These are phyloP conservation scores for Diaperis boleti DNA, from an alignment of 2,888 invertebrate genomes.

Conservation along the genomic window DNA sequence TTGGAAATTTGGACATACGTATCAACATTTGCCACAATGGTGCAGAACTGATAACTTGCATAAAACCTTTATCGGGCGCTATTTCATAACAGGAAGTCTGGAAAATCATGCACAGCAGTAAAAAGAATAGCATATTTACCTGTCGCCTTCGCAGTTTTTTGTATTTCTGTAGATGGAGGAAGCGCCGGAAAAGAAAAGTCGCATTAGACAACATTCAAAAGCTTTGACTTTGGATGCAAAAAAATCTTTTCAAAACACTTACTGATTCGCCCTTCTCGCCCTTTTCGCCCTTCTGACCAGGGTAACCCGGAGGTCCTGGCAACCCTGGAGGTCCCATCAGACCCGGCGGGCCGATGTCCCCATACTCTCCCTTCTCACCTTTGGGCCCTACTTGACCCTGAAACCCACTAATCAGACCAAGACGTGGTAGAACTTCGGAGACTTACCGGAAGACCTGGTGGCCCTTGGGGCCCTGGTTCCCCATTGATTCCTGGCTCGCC, in stretches of 20 bases:
- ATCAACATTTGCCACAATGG: no score
- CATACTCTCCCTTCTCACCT: slow-evolving; percentile 90
- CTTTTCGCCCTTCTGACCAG: slow-evolving; percentile 90
- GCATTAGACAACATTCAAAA: slow-evolving; percentile 41
- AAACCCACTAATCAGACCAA: background rate
- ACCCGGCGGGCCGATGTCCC: slow-evolving; percentile 93
- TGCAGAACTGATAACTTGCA: no score
- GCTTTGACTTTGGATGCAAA: slow-evolving; percentile 4
- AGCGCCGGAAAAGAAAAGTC: slow-evolving; percentile 52
- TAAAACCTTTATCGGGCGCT: no score
- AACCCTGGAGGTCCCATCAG: slow-evolving; percentile 93
- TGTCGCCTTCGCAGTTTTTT: slow-evolving; percentile 85
- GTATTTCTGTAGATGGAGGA: slow-evolving; percentile 75
- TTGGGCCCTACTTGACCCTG: slow-evolving; percentile 87
- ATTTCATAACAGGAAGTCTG: background rate
- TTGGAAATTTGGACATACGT: no score
- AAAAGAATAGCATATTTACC: slow-evolving; percentile 70
- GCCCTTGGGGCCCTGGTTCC: slow-evolving; percentile 87
- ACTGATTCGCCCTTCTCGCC: slow-evolving; percentile 95
- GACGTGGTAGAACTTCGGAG: background rate
- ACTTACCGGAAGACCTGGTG: slow-evolving; percentile 82
- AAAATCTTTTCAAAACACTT: slow-evolving; percentile 65
- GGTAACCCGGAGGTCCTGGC: slow-evolving; percentile 86
- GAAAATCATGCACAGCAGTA: slow-evolving; percentile 28
- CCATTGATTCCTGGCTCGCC: slow-evolving; percentile 83